Percentiles rank a stretch among this genome's conserved stretches.
These are phyloP conservation scores for Mesorhabditis spiculigera DNA, from an alignment of 2,888 invertebrate species.

Conservation along the genomic window DNA sequence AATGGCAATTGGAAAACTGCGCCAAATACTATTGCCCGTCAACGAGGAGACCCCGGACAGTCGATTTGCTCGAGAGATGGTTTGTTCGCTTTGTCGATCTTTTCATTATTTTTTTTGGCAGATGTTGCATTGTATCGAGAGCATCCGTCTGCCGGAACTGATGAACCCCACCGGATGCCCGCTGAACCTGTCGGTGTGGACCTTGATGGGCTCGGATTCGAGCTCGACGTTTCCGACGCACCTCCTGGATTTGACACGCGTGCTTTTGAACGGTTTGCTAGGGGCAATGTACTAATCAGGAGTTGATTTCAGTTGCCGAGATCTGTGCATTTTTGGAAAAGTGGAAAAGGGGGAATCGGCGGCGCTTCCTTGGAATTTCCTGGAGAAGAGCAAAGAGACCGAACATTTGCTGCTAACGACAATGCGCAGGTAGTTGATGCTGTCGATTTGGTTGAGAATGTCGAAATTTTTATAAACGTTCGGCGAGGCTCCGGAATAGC, in stretches of 20 bases:
- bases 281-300: too few species aligned
- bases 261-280: constrained; percentile 11
- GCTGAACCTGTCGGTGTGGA: constrained; percentile 14
- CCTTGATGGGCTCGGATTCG: constrained; percentile 5
- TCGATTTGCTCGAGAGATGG: constrained; percentile 1
- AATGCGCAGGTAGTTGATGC: not conserved
- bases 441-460: not conserved
- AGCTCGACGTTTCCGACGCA: not conserved
- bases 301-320: not conserved
- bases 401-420: not conserved
- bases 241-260: constrained; percentile 16
- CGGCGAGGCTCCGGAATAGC: not conserved
- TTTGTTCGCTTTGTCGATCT: not conserved
- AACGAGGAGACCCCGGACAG: not conserved
- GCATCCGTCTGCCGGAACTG: constrained; percentile 12
- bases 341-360: not conserved
- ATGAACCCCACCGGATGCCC: constrained; percentile 10
- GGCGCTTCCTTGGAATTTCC: not conserved
- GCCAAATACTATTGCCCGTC: not conserved
- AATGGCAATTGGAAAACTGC: constrained; percentile 62
- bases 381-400: not conserved
- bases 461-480: not conserved
- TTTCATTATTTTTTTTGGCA: not conserved
- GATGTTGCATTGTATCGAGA: not conserved
- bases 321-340: constrained; percentile 4